These are phyloP conservation scores for Cairina moschata DNA, from an alignment of 2,113 vertebrate species.

Conservation along the genomic window DNA sequence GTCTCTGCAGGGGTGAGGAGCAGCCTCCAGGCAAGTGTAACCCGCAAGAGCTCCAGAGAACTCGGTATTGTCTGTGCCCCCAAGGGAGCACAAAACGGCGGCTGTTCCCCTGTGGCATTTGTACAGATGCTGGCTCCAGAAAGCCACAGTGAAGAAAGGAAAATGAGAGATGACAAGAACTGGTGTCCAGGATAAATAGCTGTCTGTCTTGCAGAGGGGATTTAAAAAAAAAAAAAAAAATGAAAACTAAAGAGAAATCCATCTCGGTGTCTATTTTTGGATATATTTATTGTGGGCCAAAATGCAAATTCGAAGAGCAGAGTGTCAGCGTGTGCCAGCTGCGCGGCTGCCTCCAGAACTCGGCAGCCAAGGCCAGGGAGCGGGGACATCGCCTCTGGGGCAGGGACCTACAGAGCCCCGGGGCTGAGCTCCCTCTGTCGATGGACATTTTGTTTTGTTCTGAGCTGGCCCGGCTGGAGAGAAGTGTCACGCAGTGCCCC, in stretches of 20 bases:
- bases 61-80: not conserved
- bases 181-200: not conserved
- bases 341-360: not conserved
- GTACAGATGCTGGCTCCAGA: not conserved
- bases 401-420: not conserved
- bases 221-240: not conserved
- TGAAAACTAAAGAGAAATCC: not conserved
- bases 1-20: not conserved
- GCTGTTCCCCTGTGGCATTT: not conserved
- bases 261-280: not conserved
- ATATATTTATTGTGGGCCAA: not conserved
- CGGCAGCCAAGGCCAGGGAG: not conserved
- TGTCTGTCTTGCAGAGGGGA: not conserved
- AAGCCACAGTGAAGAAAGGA: not conserved
- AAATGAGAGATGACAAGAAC: not conserved
- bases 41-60: not conserved
- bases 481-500: not conserved
- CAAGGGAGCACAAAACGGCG: not conserved
- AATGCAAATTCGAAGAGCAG: not conserved
- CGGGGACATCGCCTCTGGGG: accelerated
- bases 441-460: not conserved
- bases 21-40: accelerated
- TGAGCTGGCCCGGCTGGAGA: not conserved
- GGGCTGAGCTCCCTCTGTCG: not conserved
- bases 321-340: not conserved